Base-by-base conservation (phyloP, 2,888 invertebrate genomes). In the Melanchra persicariae region DNA sequence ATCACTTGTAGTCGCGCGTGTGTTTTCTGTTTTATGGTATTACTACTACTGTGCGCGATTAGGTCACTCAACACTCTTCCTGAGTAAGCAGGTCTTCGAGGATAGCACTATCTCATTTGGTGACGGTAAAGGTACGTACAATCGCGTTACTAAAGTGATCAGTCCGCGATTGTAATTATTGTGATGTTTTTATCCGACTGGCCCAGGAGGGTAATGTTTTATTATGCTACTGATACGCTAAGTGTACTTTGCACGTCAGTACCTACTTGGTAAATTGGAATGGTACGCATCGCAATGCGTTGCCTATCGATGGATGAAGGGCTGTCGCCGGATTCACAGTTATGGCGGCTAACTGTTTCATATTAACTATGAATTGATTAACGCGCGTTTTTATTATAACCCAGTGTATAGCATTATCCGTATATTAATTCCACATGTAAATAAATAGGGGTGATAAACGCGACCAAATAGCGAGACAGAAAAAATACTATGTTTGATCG, bases 281-380 rank as follows among this genome's bases (percentile, higher is more conserved):
- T 57, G 57, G 24, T 57, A 70, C 24, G 70, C 49, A 51, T 58
- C 43, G 70, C 49, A 26, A 58, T 51, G 40, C 49, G 12, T 40
- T 43, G 10, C 45, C 8, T 34, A 26, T 10, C 30, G 1, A 24
- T 55, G 7, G 12, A 49, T 0, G 9, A 54, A 49, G 7, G 47
- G 30, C 37, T 30, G 55, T 37, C 67, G 34, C 47, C n/a, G 49
- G 45, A 71, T 65, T 40, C 40, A 64, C 47, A 40, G 30, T 34
- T 73, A 52, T 17, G 43, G 3, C 22, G 2, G 22, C 22, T 54
- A 71, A 71, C 63, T 73, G 26, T n/a, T 37, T 45, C 26, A 26
- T 67, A 45, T 4, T 65, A 34, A n/a, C 57, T 34, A 67, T 75
- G 15, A 58, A 76, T 57, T 37, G 22, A 26, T 22, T 51, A 51